These are phyloP conservation scores for Cheirogaleus medius DNA, from an alignment of 2,113 vertebrate species.

Conservation along the genomic window DNA sequence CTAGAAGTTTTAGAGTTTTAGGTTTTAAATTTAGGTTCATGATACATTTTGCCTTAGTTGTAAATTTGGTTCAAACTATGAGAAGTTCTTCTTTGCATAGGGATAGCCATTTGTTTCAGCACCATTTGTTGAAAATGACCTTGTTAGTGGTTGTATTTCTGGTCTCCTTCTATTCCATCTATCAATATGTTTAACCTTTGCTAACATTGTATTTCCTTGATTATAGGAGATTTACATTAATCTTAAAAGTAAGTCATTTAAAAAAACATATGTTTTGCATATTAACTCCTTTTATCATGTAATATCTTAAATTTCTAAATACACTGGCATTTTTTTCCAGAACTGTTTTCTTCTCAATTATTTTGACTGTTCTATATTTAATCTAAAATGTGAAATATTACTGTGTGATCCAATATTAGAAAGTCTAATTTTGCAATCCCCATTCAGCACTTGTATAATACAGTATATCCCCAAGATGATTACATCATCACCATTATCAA, in stretches of 20 bases:
- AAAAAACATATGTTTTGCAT: not conserved
- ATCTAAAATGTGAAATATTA: not conserved
- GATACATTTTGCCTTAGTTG: not conserved
- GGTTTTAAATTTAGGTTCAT: not conserved
- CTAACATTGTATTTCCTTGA: not conserved
- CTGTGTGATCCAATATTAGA: not conserved
- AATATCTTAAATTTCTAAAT: not conserved
- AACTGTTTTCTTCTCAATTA: not conserved
- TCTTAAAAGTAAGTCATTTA: not conserved
- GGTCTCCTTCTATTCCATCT: not conserved
- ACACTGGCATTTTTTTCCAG: not conserved
- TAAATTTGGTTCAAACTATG: not conserved
- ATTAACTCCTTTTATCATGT: not conserved
- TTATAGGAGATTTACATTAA: not conserved
- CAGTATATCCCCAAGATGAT: not conserved
- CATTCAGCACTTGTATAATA: not conserved
- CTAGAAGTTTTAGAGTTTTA: not conserved
- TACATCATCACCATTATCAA: not conserved
- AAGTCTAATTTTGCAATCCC: not conserved
- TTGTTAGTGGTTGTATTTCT: not conserved
- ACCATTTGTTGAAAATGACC: not conserved
- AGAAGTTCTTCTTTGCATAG: not conserved
- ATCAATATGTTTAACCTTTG: not conserved
- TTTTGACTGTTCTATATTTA: not conserved
- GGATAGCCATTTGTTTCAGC: not conserved